Conservation (phyloP, 2,888 invertebrate species). For the Dysmachus trigonus region DNA sequence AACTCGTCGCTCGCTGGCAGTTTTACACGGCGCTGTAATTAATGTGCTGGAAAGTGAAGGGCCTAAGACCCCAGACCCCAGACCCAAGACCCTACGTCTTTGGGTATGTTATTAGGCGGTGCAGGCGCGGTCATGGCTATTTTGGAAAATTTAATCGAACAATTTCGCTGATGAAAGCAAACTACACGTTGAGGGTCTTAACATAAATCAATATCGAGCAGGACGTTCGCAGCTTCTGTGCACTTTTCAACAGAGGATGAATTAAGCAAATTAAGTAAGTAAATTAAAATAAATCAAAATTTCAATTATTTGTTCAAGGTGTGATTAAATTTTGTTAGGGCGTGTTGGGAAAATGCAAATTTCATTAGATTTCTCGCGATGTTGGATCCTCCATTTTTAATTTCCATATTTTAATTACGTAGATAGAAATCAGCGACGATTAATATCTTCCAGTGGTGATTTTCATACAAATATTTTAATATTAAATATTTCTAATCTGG, state of each 20-base stretch:
- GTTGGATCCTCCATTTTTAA: too few relatives aligned
- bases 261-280: not conserved
- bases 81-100: not conserved
- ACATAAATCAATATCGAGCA: not conserved
- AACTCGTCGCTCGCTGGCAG: not conserved
- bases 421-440: too few relatives aligned
- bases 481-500: too few relatives aligned
- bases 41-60: not conserved
- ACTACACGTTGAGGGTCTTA: not conserved
- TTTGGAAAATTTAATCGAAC: not conserved
- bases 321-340: not conserved
- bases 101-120: not conserved
- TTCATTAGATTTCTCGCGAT: too few relatives aligned
- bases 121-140: not conserved
- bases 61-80: not conserved
- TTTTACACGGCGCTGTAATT: constrained; percentile 14
- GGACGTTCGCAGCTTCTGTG: not conserved
- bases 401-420: too few relatives aligned
- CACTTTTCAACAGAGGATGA: not conserved
- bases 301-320: not conserved
- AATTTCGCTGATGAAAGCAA: not conserved
- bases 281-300: not conserved
- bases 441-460: too few relatives aligned
- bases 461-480: too few relatives aligned
- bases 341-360: not conserved